Conservation (phyloP, 2,113 vertebrate genomes). For the Callorhinus ursinus region DNA sequence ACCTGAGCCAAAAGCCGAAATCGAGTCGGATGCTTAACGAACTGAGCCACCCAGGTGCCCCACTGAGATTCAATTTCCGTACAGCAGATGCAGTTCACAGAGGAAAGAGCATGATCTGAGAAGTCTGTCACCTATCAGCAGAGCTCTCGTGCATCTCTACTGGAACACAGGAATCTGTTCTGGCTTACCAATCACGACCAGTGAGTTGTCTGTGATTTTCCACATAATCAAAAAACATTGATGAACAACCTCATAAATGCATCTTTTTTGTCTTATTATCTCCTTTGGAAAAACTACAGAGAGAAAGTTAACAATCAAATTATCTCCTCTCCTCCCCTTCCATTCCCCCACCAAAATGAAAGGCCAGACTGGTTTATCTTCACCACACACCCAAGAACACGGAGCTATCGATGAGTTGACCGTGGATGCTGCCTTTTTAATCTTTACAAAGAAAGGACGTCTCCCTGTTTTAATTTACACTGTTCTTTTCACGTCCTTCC, state of each 20-base stretch:
- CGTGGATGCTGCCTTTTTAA: not conserved
- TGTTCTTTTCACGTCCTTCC: not conserved
- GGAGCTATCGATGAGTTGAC: not conserved
- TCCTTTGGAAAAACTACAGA: conserved; percentile 9
- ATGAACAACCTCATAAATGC: not conserved
- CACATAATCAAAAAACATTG: not conserved
- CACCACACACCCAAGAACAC: not conserved
- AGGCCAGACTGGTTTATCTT: not conserved
- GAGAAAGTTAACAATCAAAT: not conserved
- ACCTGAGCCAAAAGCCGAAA: not conserved
- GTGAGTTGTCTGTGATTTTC: not conserved
- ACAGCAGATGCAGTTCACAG: not conserved
- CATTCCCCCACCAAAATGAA: not conserved
- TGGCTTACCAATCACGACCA: not conserved
- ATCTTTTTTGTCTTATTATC: not conserved
- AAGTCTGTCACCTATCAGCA: not conserved
- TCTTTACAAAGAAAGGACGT: not conserved
- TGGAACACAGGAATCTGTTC: not conserved
- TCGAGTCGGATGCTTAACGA: not conserved
- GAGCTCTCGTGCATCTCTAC: not conserved
- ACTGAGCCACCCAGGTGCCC: not conserved
- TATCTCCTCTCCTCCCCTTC: not conserved
- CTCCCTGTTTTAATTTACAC: not conserved
- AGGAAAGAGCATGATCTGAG: not conserved
- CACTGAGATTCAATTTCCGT: not conserved